Evolutionary conservation across 2,113 vertebrate genomes (phyloP).

Genomic region (Oxyura jamaicensis): DNA sequence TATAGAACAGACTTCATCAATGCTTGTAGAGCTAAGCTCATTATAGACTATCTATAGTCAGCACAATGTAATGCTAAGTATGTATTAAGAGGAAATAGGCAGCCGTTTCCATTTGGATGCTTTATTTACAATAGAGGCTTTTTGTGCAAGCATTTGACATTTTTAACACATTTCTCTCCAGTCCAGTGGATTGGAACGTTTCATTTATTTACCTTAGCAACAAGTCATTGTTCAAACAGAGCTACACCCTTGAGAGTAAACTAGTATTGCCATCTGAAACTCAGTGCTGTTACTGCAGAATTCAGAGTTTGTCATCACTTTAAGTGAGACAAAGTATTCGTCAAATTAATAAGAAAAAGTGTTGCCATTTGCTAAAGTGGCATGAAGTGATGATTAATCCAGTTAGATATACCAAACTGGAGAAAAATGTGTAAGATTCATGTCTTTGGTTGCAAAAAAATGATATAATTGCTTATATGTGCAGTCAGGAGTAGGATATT

Average conservation of each 20-base stretch:
- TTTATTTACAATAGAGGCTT: background rate
- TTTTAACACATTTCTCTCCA: background rate
- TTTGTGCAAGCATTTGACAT: background rate
- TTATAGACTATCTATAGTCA: background rate
- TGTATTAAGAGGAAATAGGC: background rate
- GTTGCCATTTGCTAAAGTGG: background rate
- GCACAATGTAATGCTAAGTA: background rate
- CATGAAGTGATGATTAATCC: background rate
- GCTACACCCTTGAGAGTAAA: conserved; percentile 46
- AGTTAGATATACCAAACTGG: background rate
- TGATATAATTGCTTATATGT: background rate
- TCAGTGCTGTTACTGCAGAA: background rate
- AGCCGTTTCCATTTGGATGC: background rate
- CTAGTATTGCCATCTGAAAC: background rate
- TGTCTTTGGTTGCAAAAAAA: background rate
- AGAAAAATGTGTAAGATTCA: background rate
- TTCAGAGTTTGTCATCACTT: background rate
- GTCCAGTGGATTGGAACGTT: background rate
- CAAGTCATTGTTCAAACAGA: conserved; percentile 29
- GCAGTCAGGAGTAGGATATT: background rate
- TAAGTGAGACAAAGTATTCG: accelerated
- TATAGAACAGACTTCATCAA: background rate
- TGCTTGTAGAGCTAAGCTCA: background rate
- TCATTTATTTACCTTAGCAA: conserved; percentile 37
- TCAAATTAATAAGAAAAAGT: background rate